Evolutionary conservation across 2,888 invertebrate species (phyloP).

Genomic region (Apotomis betuletana): DNA sequence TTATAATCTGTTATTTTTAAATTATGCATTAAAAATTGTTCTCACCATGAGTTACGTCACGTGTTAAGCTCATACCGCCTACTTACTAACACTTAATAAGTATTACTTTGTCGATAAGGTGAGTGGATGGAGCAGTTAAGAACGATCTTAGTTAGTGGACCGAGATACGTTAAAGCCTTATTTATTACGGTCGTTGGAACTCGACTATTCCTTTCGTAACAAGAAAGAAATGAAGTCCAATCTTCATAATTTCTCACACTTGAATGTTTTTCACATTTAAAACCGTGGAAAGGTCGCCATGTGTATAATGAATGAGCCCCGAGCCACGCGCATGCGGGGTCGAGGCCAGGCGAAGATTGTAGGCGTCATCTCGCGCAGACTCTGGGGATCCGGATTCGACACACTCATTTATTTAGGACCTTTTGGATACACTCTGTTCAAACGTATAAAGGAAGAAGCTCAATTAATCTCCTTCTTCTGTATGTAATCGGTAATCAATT

Average conservation of each 20-base stretch:
- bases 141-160: conserved; percentile 36
- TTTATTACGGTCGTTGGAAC: conserved; percentile 37
- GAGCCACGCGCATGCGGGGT: conserved; percentile 19
- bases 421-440: background rate
- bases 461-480: background rate
- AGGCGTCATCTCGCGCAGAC: conserved; percentile 23
- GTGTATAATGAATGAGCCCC: conserved; percentile 25
- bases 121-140: conserved; percentile 42
- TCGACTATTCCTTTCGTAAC: conserved; percentile 34
- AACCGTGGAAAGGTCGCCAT: conserved; percentile 25
- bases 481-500: background rate
- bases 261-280: conserved; percentile 18
- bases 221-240: conserved; percentile 37
- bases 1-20: conserved; percentile 29
- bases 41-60: conserved; percentile 30
- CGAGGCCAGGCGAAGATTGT: conserved; percentile 23
- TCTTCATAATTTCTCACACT: conserved; percentile 29
- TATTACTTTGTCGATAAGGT: conserved; percentile 41
- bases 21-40: conserved; percentile 30
- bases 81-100: conserved; percentile 39
- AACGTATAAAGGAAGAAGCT: background rate
- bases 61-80: conserved; percentile 34
- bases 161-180: conserved; percentile 39
- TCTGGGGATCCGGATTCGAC: conserved; percentile 13
- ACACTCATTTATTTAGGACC: background rate